These are phyloP conservation scores for Amphimedon queenslandica DNA, from an alignment of 37 sponge, comb jelly and placozoan genomes.

Conservation along the genomic window DNA sequence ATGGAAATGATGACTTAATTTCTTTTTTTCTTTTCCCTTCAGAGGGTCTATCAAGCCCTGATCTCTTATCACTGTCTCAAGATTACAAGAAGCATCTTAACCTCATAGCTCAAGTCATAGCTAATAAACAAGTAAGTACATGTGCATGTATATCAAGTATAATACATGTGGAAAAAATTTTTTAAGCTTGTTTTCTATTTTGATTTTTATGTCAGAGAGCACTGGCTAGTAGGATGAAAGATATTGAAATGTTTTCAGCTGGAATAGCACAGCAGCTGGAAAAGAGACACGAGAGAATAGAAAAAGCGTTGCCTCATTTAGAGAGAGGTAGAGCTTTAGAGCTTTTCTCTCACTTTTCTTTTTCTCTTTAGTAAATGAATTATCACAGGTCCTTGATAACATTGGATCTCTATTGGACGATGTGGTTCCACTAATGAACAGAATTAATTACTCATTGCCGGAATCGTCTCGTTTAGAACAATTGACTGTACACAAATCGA, in stretches of 20 bases:
- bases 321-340: constrained; percentile 32
- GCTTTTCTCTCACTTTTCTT: not conserved
- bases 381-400: constrained; percentile 13
- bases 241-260: constrained; percentile 61
- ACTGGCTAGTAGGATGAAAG: constrained; percentile 50
- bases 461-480: constrained; percentile 28
- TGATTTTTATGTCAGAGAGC: not conserved
- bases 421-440: constrained; percentile 26
- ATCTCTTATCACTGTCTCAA: constrained; percentile 7
- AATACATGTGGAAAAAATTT: not conserved
- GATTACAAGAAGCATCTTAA: constrained; percentile 38
- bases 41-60: constrained; percentile 34
- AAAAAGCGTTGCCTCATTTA: constrained; percentile 17
- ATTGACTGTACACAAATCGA: not conserved
- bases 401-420: constrained; percentile 19
- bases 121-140: constrained; percentile 28
- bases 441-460: constrained; percentile 44
- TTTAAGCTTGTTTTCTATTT: constrained; percentile 1
- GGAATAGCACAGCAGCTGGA: constrained; percentile 53
- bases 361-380: constrained; percentile 37
- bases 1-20: no score
- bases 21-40: no score
- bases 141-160: not conserved
- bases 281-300: constrained; percentile 42
- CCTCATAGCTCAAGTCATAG: constrained; percentile 13